Evolutionary conservation across 2,113 vertebrate genomes (phyloP).

Genomic region (Pseudorasbora parva): DNA sequence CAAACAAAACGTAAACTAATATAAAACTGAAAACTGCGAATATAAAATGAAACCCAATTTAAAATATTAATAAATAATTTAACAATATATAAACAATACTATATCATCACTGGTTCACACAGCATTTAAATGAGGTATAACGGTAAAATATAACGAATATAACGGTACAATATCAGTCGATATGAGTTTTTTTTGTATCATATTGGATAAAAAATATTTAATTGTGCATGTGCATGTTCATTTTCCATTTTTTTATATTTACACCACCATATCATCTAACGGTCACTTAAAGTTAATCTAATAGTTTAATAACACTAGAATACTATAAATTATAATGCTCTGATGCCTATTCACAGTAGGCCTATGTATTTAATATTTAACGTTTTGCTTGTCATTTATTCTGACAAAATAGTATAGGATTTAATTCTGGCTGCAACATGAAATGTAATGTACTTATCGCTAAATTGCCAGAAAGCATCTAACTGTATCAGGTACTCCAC

Average conservation of each 20-base stretch:
- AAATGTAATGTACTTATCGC: neutral
- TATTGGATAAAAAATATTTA: too few species aligned
- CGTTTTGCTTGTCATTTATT: neutral
- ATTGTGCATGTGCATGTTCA: neutral
- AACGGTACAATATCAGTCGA: neutral
- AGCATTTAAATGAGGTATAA: neutral
- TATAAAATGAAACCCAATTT: neutral
- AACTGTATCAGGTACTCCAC: neutral
- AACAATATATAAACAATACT: neutral
- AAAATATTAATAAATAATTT: neutral
- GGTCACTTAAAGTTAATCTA: neutral
- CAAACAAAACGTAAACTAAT: neutral
- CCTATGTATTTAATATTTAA: neutral
- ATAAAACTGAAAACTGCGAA: neutral
- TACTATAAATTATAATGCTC: neutral
- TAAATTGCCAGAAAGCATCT: neutral
- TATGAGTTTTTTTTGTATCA: neutral
- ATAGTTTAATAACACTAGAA: too few species aligned
- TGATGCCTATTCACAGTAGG: neutral
- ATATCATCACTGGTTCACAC: neutral
- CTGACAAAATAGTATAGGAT: neutral
- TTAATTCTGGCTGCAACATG: neutral
- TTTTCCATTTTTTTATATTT: neutral
- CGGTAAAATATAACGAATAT: neutral
- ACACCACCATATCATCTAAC: neutral